These are phyloP conservation scores for Drosophila kanapiae DNA, from an alignment of 1,140 invertebrate genomes.

Conservation along the genomic window DNA sequence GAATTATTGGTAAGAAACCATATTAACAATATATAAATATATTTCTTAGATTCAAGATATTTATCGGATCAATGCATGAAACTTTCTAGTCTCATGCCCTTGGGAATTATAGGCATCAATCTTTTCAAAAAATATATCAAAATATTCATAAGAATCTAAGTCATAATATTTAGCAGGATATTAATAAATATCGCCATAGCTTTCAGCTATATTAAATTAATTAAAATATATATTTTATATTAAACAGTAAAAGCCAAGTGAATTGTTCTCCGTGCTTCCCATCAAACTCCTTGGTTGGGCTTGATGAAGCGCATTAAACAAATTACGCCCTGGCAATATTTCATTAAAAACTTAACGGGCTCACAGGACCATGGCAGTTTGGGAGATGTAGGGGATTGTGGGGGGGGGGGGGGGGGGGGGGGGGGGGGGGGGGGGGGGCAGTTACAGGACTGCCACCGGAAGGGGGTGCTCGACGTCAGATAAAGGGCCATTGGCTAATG, in stretches of 20 bases:
- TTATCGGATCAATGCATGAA: too few species aligned
- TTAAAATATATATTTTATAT: too few species aligned
- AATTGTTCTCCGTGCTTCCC: slow-evolving; percentile 1
- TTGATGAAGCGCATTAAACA: slow-evolving; percentile 74
- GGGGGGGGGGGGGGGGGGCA: too few species aligned
- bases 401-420: too few species aligned
- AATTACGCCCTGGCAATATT: slow-evolving; percentile 72
- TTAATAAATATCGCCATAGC: too few species aligned
- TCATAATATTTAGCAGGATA: too few species aligned
- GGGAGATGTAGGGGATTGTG: background rate
- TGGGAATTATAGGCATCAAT: too few species aligned
- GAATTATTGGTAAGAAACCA: background rate
- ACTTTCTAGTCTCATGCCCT: too few species aligned
- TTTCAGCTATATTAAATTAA: too few species aligned
- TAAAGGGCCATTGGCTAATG: slow-evolving; percentile 62
- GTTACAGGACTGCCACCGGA: background rate
- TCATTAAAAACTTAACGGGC: slow-evolving; percentile 64
- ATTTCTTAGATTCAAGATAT: background rate
- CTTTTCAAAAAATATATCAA: too few species aligned
- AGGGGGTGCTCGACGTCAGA: slow-evolving; percentile 4
- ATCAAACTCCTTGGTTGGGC: slow-evolving; percentile 31
- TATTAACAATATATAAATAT: background rate
- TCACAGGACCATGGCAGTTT: background rate
- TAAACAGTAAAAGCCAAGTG: too few species aligned
- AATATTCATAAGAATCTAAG: too few species aligned